phyloP scores from a whole-genome alignment of 2,113 vertebrate species.

The Trematomus loennbergii region DNA sequence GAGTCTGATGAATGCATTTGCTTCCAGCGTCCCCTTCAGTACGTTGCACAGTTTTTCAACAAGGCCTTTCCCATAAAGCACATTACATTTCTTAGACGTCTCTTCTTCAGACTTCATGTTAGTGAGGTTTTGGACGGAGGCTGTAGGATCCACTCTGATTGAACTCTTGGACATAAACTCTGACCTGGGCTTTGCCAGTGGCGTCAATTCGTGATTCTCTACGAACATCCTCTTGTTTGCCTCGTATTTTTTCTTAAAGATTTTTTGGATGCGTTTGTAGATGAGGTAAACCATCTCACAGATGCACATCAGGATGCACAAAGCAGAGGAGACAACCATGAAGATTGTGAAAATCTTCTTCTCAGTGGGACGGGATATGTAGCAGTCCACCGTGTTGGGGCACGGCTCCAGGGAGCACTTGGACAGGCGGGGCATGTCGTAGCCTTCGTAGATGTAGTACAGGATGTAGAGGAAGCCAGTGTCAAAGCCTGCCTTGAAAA shows the following conservation, averaged over 20 bases:
- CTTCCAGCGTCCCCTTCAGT: neutral
- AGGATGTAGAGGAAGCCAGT: constrained; percentile 89
- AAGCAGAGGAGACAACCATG: constrained; percentile 87
- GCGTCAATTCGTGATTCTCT: constrained; percentile 37
- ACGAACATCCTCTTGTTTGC: neutral
- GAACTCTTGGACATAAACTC: constrained; percentile 47
- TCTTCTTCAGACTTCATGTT: constrained; percentile 49
- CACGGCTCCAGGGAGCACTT: constrained; percentile 89
- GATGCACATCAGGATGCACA: constrained; percentile 91
- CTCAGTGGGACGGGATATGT: constrained; percentile 91
- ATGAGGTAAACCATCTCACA: constrained; percentile 90
- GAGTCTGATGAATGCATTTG: constrained; percentile 2
- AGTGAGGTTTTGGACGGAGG: constrained; percentile 67
- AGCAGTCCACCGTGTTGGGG: constrained; percentile 93
- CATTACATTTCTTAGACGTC: neutral
- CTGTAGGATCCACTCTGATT: constrained; percentile 63
- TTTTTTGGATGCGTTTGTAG: constrained; percentile 82
- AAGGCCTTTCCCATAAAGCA: neutral
- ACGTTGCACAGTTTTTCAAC: neutral
- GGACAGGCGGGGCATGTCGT: constrained; percentile 86
- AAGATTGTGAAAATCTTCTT: constrained; percentile 96
- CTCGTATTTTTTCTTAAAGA: neutral
- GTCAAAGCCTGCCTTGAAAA: constrained; percentile 90
- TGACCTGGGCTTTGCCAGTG: constrained; percentile 13
- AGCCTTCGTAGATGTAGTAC: constrained; percentile 85